phyloP scores from a whole-genome alignment of 2,888 invertebrate species.

The Prostheceraeus crozeri region DNA sequence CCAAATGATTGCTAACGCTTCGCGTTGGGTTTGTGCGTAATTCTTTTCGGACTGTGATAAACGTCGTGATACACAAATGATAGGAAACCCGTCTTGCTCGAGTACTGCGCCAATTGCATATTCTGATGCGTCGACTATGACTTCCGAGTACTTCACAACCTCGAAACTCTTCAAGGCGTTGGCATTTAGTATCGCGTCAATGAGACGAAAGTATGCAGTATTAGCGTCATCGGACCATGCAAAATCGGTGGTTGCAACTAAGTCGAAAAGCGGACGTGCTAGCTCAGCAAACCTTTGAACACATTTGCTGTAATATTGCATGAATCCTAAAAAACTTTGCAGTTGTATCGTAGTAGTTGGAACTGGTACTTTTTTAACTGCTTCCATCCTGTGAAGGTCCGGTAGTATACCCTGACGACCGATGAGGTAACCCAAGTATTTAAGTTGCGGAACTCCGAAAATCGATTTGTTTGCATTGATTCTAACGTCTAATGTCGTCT shows the following conservation, averaged over 20 bases:
- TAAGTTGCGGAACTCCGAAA: too few species aligned
- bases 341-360: not conserved
- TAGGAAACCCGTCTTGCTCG: not conserved
- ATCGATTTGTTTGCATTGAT: not conserved
- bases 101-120: constrained; percentile 14
- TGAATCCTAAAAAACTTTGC: constrained; percentile 3
- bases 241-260: not conserved
- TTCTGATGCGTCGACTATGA: constrained; percentile 17
- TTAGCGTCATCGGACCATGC: not conserved
- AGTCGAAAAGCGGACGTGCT: not conserved
- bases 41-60: not conserved
- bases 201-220: not conserved
- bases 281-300: not conserved
- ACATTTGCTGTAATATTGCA: constrained; percentile 21
- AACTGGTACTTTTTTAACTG: not conserved
- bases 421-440: too few species aligned
- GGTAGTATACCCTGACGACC: not conserved
- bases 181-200: not conserved
- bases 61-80: constrained; percentile 1
- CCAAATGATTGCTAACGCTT: constrained; percentile 4
- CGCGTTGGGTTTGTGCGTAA: constrained; percentile 11
- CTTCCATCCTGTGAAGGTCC: not conserved
- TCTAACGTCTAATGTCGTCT: not conserved
- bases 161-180: not conserved
- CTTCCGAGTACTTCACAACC: not conserved